Evolutionary conservation across 2,888 invertebrate genomes (phyloP).

Genomic region (Polymixis flavicincta): DNA sequence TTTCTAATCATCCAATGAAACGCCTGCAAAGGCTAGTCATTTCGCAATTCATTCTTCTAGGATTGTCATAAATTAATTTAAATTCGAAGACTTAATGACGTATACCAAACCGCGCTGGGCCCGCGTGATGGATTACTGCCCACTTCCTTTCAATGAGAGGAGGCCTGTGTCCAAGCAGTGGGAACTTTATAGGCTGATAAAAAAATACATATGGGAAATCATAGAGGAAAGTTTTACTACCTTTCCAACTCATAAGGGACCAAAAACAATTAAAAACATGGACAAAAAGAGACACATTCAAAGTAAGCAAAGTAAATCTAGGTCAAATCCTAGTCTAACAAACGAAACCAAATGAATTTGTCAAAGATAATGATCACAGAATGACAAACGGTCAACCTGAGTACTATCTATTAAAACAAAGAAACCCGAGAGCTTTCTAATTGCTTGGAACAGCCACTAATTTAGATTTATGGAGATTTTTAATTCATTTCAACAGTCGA

Average conservation of each 20-base stretch:
- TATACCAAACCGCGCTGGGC: too few species aligned
- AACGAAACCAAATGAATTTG: constrained; percentile 59
- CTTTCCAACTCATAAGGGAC: neutral
- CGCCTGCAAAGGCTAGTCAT: neutral
- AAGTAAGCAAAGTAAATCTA: constrained; percentile 25
- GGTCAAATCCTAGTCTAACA: constrained; percentile 31
- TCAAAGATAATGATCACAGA: constrained; percentile 63
- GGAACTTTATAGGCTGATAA: too few species aligned
- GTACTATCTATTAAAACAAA: constrained; percentile 77
- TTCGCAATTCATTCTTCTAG: neutral
- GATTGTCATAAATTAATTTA: neutral
- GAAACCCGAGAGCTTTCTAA: constrained; percentile 82
- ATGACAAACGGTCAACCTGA: constrained; percentile 63
- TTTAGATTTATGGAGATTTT: constrained; percentile 76
- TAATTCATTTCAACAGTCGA: constrained; percentile 36
- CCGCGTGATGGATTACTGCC: too few species aligned
- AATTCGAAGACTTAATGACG: neutral
- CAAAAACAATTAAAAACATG: constrained; percentile 7
- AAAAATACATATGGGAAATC: too few species aligned
- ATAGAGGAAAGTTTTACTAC: neutral
- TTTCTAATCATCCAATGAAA: neutral
- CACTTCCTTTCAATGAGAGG: too few species aligned
- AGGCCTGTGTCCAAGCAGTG: too few species aligned
- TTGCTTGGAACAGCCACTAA: constrained; percentile 78
- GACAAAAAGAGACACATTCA: neutral